A percentile compares a stretch with the other conserved stretches of the same genome.
Conservation (phyloP, 2,888 invertebrate species). For the Drosophila conformis region DNA sequence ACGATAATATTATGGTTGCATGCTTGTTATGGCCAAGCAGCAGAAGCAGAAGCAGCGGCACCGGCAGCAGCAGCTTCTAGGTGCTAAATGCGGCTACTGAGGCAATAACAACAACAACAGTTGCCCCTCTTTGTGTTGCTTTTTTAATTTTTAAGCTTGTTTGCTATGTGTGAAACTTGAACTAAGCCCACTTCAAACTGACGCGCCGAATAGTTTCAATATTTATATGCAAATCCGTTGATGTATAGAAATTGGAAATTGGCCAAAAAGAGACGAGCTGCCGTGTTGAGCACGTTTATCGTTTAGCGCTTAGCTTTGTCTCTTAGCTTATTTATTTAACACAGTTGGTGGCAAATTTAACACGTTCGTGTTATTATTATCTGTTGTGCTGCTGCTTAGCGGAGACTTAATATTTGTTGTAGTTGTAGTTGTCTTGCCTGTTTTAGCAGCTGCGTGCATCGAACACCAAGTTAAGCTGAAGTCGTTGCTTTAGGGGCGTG, state of each 20-base stretch:
- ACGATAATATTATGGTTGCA: slow-evolving; percentile 54
- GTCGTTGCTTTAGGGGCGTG: slow-evolving; percentile 47
- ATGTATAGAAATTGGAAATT: slow-evolving; percentile 50
- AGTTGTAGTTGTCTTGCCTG: slow-evolving; percentile 19
- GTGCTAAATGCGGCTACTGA: slow-evolving; percentile 53
- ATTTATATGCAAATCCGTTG: slow-evolving; percentile 70
- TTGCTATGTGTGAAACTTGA: slow-evolving; percentile 25
- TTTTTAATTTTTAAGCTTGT: slow-evolving; percentile 33
- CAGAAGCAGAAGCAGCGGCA: slow-evolving; percentile 23
- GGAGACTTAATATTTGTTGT: slow-evolving; percentile 11
- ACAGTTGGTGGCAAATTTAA: slow-evolving; percentile 78
- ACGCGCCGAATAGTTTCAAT: slow-evolving; percentile 36
- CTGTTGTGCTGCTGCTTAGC: slow-evolving; percentile 30
- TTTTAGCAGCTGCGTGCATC: slow-evolving; percentile 51
- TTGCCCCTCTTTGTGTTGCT: slow-evolving; percentile 29
- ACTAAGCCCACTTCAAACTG: slow-evolving; percentile 55
- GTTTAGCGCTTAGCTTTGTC: background rate
- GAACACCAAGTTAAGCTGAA: slow-evolving; percentile 38
- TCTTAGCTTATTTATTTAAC: slow-evolving; percentile 72
- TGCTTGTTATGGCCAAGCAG: slow-evolving; percentile 52
- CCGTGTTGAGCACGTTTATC: slow-evolving; percentile 2
- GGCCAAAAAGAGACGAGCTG: slow-evolving; percentile 29
- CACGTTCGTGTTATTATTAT: slow-evolving; percentile 57
- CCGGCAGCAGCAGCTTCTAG: slow-evolving; percentile 19
- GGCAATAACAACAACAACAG: background rate